Percentiles rank a stretch among this genome's conserved stretches.
Conservation (phyloP, 2,113 vertebrate genomes). For the Eidolon helvum region DNA sequence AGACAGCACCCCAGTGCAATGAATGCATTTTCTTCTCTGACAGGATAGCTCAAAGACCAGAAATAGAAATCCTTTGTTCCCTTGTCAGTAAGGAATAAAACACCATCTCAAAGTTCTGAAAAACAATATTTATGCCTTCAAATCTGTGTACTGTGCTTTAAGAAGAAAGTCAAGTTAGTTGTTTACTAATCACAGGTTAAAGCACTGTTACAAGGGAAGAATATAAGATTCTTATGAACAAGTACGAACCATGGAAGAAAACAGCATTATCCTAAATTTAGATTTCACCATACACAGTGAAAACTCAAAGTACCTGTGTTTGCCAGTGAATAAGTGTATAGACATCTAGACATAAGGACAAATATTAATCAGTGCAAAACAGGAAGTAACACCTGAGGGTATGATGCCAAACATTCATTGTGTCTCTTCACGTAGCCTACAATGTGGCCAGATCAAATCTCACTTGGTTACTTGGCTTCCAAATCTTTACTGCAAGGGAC, state of each 20-base stretch:
- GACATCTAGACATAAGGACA: not conserved
- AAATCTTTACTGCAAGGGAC: not conserved
- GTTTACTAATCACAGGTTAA: slow-evolving; percentile 60
- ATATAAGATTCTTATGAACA: not conserved
- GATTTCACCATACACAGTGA: not conserved
- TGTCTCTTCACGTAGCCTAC: not conserved
- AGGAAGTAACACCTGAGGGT: not conserved
- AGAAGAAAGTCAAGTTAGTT: slow-evolving; percentile 58
- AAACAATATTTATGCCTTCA: slow-evolving; percentile 65
- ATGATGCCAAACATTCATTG: not conserved
- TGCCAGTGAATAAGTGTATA: not conserved
- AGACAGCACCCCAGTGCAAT: not conserved
- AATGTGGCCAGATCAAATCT: not conserved
- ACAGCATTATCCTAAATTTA: not conserved
- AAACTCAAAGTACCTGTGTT: not conserved
- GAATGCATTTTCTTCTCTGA: slow-evolving; percentile 53
- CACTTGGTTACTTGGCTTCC: not conserved
- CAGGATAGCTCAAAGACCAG: slow-evolving; percentile 22
- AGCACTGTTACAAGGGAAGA: slow-evolving; percentile 1
- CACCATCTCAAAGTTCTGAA: slow-evolving; percentile 28
- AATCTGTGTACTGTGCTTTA: not conserved
- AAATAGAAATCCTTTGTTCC: slow-evolving; percentile 69
- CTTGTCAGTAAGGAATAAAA: slow-evolving; percentile 63
- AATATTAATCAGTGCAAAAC: not conserved
- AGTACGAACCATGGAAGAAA: not conserved